Evolutionary conservation across 2,113 vertebrate species (phyloP).

Genomic region (Sarotherodon lohbergeri): DNA sequence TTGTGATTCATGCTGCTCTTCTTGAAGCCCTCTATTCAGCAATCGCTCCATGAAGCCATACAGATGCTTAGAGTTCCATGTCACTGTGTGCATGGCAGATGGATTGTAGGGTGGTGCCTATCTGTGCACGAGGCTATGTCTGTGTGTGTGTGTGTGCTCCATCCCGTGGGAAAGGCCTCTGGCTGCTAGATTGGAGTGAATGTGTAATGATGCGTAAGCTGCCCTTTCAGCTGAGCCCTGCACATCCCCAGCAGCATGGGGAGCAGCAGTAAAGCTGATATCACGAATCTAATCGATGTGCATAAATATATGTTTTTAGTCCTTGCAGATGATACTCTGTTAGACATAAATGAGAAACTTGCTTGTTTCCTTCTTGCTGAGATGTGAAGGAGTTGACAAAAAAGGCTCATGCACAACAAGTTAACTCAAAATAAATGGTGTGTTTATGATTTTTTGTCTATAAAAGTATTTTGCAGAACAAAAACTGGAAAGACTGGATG

Average conservation of each 20-base stretch:
- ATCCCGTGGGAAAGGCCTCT: conserved; percentile 61
- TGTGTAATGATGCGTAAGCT: conserved; percentile 49
- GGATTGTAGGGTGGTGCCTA: conserved; percentile 11
- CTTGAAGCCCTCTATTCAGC: background rate
- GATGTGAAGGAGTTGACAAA: background rate
- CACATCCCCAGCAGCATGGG: background rate
- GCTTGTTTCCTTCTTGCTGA: background rate
- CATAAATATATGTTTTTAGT: background rate
- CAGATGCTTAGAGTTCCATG: conserved; percentile 15
- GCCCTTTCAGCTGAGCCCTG: conserved; percentile 46
- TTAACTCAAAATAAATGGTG: fast-evolving
- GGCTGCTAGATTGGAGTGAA: conserved; percentile 29
- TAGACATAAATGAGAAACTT: background rate
- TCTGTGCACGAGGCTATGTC: background rate
- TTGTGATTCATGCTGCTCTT: background rate
- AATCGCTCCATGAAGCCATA: background rate
- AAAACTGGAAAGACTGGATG: background rate
- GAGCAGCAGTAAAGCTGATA: background rate
- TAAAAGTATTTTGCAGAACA: background rate
- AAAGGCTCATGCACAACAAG: background rate
- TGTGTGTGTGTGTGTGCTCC: background rate
- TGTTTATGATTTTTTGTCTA: background rate
- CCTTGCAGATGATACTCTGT: background rate
- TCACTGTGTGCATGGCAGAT: conserved; percentile 10
- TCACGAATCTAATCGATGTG: background rate